A percentile compares a stretch with the other conserved stretches of the same genome.
Evolutionary conservation across 2,888 invertebrate species (phyloP).

Genomic region (Hypomecis punctinalis): DNA sequence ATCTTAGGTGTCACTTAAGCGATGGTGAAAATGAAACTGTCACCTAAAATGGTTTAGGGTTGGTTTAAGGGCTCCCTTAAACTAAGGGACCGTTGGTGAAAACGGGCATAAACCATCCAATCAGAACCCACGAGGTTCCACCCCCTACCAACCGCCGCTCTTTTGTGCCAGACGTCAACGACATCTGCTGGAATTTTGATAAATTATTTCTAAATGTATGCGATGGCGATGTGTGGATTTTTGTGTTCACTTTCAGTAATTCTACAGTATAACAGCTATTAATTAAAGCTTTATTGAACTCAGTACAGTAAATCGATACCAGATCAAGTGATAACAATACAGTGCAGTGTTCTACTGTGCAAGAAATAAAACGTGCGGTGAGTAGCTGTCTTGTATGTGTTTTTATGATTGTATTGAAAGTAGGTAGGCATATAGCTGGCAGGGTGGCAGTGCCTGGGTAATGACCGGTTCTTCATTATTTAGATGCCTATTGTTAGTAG

Average conservation of each 20-base stretch:
- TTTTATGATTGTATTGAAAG: slow-evolving; percentile 74
- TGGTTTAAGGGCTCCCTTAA: too few species aligned
- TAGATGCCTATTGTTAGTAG: slow-evolving; percentile 56
- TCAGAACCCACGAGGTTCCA: background rate
- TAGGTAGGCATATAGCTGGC: slow-evolving; percentile 64
- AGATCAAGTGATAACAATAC: slow-evolving; percentile 24
- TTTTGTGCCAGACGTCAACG: slow-evolving; percentile 23
- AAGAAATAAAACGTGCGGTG: slow-evolving; percentile 65
- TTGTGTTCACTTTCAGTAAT: slow-evolving; percentile 63
- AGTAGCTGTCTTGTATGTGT: slow-evolving; percentile 62
- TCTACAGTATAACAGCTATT: slow-evolving; percentile 47
- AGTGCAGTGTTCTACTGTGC: slow-evolving; percentile 26
- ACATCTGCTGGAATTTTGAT: slow-evolving; percentile 46
- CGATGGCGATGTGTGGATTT: slow-evolving; percentile 73
- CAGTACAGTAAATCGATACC: background rate
- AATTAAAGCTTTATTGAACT: slow-evolving; percentile 1
- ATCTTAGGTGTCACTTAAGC: too few species aligned
- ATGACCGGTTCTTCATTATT: slow-evolving; percentile 72
- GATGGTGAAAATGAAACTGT: too few species aligned
- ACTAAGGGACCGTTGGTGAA: too few species aligned
- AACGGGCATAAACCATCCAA: slow-evolving; percentile 6
- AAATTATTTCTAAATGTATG: slow-evolving; percentile 39
- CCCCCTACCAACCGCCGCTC: slow-evolving; percentile 4
- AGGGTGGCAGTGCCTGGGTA: slow-evolving; percentile 70
- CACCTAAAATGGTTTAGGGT: too few species aligned